Conservation (phyloP, 2,797 vertebrate species). For the Arnoldichthys spilopterus region DNA sequence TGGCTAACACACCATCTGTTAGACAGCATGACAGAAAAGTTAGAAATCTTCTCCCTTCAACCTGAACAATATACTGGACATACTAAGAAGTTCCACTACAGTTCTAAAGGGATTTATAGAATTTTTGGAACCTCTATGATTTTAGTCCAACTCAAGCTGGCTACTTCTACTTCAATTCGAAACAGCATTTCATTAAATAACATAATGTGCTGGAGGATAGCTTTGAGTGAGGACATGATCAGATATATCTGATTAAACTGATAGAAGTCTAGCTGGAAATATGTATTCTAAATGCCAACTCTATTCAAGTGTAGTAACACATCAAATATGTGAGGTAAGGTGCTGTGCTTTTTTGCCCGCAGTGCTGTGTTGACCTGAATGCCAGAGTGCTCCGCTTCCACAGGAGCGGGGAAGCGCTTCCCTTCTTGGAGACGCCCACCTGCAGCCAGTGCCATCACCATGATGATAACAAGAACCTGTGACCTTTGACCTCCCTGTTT, state of each 20-base stretch:
- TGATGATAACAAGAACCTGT: conserved; percentile 81
- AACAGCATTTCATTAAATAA: not conserved
- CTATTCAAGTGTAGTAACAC: not conserved
- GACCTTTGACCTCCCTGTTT: conserved; percentile 58
- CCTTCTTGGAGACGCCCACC: conserved; percentile 78
- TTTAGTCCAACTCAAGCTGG: not conserved
- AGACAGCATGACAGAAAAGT: no score
- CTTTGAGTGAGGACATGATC: no score
- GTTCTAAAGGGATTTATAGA: no score
- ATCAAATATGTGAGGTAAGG: not conserved
- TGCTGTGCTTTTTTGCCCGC: conserved; percentile 16
- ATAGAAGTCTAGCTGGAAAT: not conserved
- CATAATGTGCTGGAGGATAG: not conserved
- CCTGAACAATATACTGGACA: no score
- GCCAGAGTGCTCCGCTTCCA: conserved; percentile 81
- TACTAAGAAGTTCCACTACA: no score
- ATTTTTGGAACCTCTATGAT: no score
- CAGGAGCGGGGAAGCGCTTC: conserved; percentile 82
- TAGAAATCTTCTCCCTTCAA: no score
- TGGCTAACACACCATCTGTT: no score
- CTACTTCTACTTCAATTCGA: not conserved
- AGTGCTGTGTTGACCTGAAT: conserved; percentile 92
- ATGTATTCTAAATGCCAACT: no score
- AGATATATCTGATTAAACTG: no score
- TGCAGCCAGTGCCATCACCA: conserved; percentile 71